These are phyloP conservation scores for Morone chrysops DNA, from an alignment of 2,113 vertebrate genomes.

Conservation along the genomic window DNA sequence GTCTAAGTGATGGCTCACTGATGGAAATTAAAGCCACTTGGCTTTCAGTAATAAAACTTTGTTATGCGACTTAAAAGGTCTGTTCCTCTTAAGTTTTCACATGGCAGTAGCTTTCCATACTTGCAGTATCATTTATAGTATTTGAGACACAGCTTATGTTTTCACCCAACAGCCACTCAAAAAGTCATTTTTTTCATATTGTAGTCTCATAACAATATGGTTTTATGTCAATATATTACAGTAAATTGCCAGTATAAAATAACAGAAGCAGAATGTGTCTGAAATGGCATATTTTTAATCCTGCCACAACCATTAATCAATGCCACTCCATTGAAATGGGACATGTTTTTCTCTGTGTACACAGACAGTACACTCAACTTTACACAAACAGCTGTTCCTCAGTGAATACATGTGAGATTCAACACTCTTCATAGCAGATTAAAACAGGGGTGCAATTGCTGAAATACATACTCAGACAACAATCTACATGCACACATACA, in stretches of 20 bases:
- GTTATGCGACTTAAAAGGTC: background rate
- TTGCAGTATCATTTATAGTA: background rate
- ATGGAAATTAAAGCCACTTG: background rate
- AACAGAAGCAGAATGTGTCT: background rate
- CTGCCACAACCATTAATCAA: constrained; percentile 2
- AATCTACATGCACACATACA: background rate
- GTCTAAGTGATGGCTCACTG: background rate
- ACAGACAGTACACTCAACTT: background rate
- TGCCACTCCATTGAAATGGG: constrained; percentile 20
- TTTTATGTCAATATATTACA: background rate
- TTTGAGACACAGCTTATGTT: background rate
- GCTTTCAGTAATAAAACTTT: background rate
- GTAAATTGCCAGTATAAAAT: background rate
- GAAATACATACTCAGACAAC: constrained; percentile 12
- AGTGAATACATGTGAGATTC: background rate
- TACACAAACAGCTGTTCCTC: constrained; percentile 10
- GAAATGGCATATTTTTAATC: constrained; percentile 28
- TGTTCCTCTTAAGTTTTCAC: background rate
- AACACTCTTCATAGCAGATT: constrained; percentile 7
- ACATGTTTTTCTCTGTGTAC: background rate
- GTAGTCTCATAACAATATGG: background rate
- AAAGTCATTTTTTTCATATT: background rate
- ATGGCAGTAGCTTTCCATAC: background rate
- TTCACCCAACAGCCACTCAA: background rate
- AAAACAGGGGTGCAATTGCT: background rate